Conservation (phyloP, 2,797 vertebrate species). For the Benthosema pterotum region DNA sequence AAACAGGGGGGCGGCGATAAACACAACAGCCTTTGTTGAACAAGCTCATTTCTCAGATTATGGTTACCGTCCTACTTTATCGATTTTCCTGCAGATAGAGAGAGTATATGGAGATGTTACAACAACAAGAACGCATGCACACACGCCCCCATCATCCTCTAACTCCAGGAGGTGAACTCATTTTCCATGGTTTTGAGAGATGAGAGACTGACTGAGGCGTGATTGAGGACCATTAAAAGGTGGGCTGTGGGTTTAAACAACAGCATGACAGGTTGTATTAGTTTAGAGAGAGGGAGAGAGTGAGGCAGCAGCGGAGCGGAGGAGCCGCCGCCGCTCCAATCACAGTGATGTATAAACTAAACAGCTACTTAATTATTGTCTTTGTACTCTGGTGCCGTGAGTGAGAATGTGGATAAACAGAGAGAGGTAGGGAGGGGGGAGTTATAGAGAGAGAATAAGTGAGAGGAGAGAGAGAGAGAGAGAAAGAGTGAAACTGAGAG, state of each 20-base stretch:
- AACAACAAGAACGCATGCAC: too few species aligned
- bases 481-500: slow-evolving; percentile 1
- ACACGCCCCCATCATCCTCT: slow-evolving; percentile 1
- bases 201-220: background rate
- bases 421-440: background rate
- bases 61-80: slow-evolving; percentile 24
- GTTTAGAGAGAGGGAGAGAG: slow-evolving; percentile 1
- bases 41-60: slow-evolving; percentile 37
- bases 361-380: background rate
- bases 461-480: background rate
- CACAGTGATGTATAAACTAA: background rate
- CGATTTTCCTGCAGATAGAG: background rate
- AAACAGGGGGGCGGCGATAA: slow-evolving; percentile 50
- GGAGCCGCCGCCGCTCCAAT: background rate
- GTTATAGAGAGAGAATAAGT: background rate
- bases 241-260: background rate
- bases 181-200: background rate
- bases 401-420: background rate
- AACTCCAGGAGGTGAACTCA: background rate
- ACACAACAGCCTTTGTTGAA: slow-evolving; percentile 39
- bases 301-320: slow-evolving; percentile 17
- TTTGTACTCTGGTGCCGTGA: background rate
- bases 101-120: slow-evolving; percentile 7
- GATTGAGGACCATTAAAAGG: background rate
- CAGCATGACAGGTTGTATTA: background rate